A percentile compares a stretch with the other conserved stretches of the same genome.
These are phyloP conservation scores for Bombyx mori DNA, from an alignment of 1,140 invertebrate genomes.

Conservation along the genomic window DNA sequence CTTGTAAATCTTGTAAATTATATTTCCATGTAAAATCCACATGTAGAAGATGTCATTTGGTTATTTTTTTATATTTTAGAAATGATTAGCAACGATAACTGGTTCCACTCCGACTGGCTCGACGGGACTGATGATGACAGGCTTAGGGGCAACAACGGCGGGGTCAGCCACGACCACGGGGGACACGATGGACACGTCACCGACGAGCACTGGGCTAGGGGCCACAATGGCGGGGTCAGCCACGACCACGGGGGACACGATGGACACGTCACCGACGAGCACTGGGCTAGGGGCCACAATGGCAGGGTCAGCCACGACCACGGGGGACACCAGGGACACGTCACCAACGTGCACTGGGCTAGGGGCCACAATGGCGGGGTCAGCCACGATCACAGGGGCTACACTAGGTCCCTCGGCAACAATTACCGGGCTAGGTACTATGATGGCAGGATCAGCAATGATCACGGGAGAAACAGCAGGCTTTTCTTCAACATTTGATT, in stretches of 20 bases:
- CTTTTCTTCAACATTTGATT: background rate
- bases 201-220: slow-evolving; percentile 3
- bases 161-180: slow-evolving; percentile 6
- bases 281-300: slow-evolving; percentile 16
- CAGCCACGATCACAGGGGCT: slow-evolving; percentile 6
- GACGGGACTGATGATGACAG: slow-evolving; percentile 4
- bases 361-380: slow-evolving; percentile 6
- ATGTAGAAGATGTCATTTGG: no score
- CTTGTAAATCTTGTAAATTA: no score
- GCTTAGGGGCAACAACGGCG: slow-evolving; percentile 9
- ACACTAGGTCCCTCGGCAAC: background rate
- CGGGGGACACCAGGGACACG: slow-evolving; percentile 15
- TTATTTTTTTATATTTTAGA: background rate
- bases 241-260: slow-evolving; percentile 2
- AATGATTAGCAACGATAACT: slow-evolving; percentile 13
- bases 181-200: slow-evolving; percentile 3
- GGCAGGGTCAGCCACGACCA: slow-evolving; percentile 29
- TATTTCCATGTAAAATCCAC: no score
- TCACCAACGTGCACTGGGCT: slow-evolving; percentile 7
- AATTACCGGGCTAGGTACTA: background rate
- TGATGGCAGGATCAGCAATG: background rate
- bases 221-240: slow-evolving; percentile 1
- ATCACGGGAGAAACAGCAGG: background rate
- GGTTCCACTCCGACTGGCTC: no score
- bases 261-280: slow-evolving; percentile 3